Evolutionary conservation across 2,888 invertebrate genomes (phyloP).

Genomic region (Nowickia ferox): DNA sequence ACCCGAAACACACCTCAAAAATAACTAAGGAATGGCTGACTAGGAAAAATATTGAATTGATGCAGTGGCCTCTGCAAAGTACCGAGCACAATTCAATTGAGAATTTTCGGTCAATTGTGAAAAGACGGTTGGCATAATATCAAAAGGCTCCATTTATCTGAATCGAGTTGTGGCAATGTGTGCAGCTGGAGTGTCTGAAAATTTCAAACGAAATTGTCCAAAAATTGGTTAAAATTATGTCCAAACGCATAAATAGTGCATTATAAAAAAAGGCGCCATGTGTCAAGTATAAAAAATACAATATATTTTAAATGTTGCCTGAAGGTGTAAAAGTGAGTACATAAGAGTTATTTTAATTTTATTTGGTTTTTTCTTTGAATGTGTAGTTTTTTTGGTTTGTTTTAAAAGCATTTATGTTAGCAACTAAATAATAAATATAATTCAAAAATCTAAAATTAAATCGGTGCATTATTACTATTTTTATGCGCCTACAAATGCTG

Average conservation of each 20-base stretch:
- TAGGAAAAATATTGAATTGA: not conserved
- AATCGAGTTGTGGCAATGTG: too few relatives aligned
- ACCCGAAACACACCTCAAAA: too few relatives aligned
- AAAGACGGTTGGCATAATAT: not conserved
- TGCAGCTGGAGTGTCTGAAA: too few relatives aligned
- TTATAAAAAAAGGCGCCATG: too few relatives aligned
- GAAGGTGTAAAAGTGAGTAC: not conserved
- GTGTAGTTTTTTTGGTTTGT: not conserved
- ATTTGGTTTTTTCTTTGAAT: not conserved
- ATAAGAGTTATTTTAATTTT: not conserved
- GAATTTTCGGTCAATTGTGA: not conserved
- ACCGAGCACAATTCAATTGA: not conserved
- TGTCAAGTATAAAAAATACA: too few relatives aligned
- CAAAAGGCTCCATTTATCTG: constrained; percentile 6
- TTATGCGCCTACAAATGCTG: too few relatives aligned
- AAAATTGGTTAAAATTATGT: too few relatives aligned
- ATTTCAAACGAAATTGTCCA: too few relatives aligned
- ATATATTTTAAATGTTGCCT: too few relatives aligned
- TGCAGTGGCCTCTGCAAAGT: not conserved
- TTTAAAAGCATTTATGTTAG: not conserved
- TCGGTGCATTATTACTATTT: too few relatives aligned
- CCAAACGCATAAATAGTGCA: too few relatives aligned
- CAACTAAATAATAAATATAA: not conserved
- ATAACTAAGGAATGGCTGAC: not conserved
- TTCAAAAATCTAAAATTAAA: too few relatives aligned